phyloP scores from a whole-genome alignment of 30 jellyfish, hydroid and myxozoan species.

The Turritopsis dohrnii region DNA sequence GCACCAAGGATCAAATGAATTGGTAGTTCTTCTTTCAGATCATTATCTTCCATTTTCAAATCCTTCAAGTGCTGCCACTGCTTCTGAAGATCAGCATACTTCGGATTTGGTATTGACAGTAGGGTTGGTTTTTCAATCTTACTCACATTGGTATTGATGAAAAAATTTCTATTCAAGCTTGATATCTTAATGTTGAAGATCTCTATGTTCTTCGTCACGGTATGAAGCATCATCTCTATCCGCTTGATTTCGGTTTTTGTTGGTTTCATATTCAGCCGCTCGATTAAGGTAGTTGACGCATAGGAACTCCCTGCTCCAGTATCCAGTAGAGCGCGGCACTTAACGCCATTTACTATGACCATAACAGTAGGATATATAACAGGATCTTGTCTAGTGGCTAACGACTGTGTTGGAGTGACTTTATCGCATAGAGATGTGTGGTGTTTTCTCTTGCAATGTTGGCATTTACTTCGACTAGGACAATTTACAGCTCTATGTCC shows the following conservation, averaged over 20 bases:
- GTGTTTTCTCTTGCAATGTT: not conserved
- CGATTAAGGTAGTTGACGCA: constrained; percentile 36
- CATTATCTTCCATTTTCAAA: too few relatives aligned
- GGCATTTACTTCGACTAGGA: too few relatives aligned
- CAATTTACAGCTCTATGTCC: too few relatives aligned
- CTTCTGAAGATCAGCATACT: too few relatives aligned
- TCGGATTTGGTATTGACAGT: too few relatives aligned
- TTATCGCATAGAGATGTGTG: not conserved
- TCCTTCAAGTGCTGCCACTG: too few relatives aligned
- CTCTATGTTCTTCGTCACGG: too few relatives aligned
- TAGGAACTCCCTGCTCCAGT: too few relatives aligned
- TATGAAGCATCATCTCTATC: constrained; percentile 47
- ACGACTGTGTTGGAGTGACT: not conserved
- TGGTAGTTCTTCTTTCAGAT: too few relatives aligned
- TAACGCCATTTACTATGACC: constrained; percentile 44
- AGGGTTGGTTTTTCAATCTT: too few relatives aligned
- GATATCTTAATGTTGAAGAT: constrained; percentile 22
- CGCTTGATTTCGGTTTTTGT: constrained; percentile 23
- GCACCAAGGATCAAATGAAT: too few relatives aligned
- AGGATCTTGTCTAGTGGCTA: not conserved
- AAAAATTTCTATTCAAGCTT: constrained; percentile 16
- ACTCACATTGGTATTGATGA: constrained; percentile 25
- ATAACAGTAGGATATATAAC: constrained; percentile 52
- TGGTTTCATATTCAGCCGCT: constrained; percentile 23
- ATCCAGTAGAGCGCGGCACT: too few relatives aligned